Evolutionary conservation across 2,888 invertebrate genomes (phyloP), one percentile per base, ranked within the genome.

Genomic region (Trachelus iudaicus): DNA sequence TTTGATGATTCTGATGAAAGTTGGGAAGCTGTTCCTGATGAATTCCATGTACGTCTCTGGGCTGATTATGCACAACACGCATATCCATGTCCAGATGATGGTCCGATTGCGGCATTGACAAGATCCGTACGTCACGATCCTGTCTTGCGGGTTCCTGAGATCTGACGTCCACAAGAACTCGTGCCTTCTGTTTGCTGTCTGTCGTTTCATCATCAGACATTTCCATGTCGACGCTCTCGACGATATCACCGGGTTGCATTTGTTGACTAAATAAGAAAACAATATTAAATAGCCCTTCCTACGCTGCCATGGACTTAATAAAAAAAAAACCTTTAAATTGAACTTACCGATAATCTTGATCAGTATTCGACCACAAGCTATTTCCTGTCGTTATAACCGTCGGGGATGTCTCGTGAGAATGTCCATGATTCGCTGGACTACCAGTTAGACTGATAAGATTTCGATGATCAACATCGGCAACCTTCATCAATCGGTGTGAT

Each of bases 161-260:
- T 75, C 90, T 85, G 3, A 90, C 83, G 74, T 91, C 91, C 4
- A 91, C 90, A 12, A 91, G 81, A 40, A 90, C 88, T 15, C 87
- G 83, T 37, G 87, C 87, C 79, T 90, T 90, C 77, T 89, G 89
- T 56, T 89, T 89, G 75, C 83, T 87, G 68, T 91, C 91, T 3
- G 81, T 86, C 80, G 15, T 83, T 84, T 97, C 97, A 74, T 97
- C 97, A 85, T 97, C 97, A 15, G 96, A 97, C 89, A 97, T 93
- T 83, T 97, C 97, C 97, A 97, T 97, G 83, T 97, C 97, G 79
- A 97, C 95, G 88, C 95, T 96, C 88, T 96, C 96, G 4, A 96
- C 95, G 88, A 95, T 96, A 86, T 96, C 96, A 15, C 94, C 91
- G 11, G 89, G 87, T 81, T 90, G 90, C 73, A 75, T 76, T 73